Evolutionary conservation across 2,113 vertebrate genomes (phyloP).

Genomic region (Chiloscyllium plagiosum): DNA sequence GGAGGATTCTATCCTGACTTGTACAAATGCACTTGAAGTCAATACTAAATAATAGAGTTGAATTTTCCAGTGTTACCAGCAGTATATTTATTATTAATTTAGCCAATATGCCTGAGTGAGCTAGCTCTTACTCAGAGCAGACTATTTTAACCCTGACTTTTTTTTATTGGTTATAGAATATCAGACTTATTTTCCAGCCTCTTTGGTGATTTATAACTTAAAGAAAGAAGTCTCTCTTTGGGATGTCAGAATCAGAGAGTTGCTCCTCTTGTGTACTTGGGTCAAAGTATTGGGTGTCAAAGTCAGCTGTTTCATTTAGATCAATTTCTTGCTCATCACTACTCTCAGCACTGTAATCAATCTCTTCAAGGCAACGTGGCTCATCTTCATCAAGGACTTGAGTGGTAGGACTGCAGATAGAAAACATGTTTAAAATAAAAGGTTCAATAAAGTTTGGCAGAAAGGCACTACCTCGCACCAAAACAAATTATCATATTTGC

Average conservation of each 20-base stretch:
- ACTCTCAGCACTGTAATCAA: slow-evolving; percentile 97
- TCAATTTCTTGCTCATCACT: slow-evolving; percentile 79
- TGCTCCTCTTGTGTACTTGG: slow-evolving; percentile 62
- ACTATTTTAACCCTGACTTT: slow-evolving; percentile 28
- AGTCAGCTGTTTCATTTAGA: slow-evolving; percentile 55
- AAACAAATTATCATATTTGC: neutral
- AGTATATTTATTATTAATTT: slow-evolving; percentile 31
- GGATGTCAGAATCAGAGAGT: slow-evolving; percentile 71
- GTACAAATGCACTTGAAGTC: slow-evolving; percentile 27
- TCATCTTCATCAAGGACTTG: slow-evolving; percentile 94
- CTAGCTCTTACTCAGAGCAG: slow-evolving; percentile 28
- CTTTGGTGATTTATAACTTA: slow-evolving; percentile 44
- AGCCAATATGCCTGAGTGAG: slow-evolving; percentile 33
- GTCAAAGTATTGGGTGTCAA: slow-evolving; percentile 46
- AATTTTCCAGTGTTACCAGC: slow-evolving; percentile 19
- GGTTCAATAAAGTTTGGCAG: neutral
- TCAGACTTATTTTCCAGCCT: neutral
- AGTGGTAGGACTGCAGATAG: slow-evolving; percentile 71
- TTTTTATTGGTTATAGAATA: slow-evolving; percentile 18
- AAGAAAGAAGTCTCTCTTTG: slow-evolving; percentile 56
- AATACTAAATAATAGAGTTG: slow-evolving; percentile 24
- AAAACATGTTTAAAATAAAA: slow-evolving; percentile 26
- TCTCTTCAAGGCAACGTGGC: slow-evolving; percentile 86
- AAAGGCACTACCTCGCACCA: neutral
- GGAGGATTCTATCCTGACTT: neutral